Base-by-base conservation (phyloP, 2,888 invertebrate species). In the Belgica antarctica region DNA sequence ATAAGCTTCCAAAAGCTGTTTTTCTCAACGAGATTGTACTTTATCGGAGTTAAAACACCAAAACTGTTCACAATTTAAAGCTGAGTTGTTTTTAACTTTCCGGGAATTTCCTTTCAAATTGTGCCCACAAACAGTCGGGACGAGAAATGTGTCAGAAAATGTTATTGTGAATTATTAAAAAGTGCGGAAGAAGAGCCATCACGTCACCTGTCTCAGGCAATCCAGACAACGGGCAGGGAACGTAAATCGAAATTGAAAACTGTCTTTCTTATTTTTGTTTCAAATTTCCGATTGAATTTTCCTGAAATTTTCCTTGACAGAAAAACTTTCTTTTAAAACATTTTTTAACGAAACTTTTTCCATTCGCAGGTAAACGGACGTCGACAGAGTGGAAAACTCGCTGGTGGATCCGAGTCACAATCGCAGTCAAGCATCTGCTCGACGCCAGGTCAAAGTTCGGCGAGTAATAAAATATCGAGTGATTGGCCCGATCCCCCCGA, bases 401-500 rank as follows among this genome's bases (percentile, higher is more conserved):
- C 83, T 76, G 83, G 83, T 36, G 82, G 83, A 61, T 84, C 83
- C 73, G 82, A 82, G 71, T 86, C 86, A n/a, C 83, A 86, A 75
- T 86, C 86, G 15, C 83, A 86, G 75, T 86, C 86, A 15, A 87
- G 87, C 76, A 87, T 89, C 62, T 87, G 88, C 75, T 90, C 90
- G 17, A 88, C 88, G 75, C 87, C 88, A 12, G 74, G 74, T 28
- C 74, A 74, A 72, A 73, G 74, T 57, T 59, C 68, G n/a, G 71
- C 41, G 5, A 66, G 63, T 36, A 61, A 63, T 70, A 70, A 73
- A 61, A 65, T 72, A 62, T 73, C 75, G 70, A 71, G 72, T 22
- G 74, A 89, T 76, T 89, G 89, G 89, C 89, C 89, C 8, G 89
- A 89, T 71, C 89, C 87, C 1, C 87, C 87, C 1, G 83, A 85